phyloP scores from a whole-genome alignment of 2,888 invertebrate genomes.

The Allolobophora icterica region DNA sequence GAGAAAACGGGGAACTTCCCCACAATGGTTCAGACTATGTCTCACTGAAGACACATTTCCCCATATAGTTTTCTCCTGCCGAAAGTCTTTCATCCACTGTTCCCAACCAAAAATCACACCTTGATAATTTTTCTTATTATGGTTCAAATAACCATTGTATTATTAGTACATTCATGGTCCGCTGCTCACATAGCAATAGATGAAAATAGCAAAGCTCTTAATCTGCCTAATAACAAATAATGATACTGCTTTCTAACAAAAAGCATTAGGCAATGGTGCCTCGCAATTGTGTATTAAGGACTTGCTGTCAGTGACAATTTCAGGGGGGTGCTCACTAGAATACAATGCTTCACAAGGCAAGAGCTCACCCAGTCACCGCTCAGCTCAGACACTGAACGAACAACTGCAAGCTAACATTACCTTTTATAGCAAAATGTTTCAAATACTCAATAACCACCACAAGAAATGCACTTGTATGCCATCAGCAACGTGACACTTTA shows the following conservation, averaged over 20 bases:
- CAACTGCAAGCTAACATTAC: background rate
- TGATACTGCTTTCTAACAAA: background rate
- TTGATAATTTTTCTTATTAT: no score
- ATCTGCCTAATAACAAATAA: background rate
- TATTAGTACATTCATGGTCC: no score
- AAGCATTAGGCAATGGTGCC: background rate
- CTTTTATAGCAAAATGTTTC: background rate
- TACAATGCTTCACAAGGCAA: slow-evolving; percentile 17
- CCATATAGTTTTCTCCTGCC: background rate
- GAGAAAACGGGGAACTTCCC: background rate
- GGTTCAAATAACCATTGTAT: no score
- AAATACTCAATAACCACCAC: background rate
- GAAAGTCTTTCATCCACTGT: no score
- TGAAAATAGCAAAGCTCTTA: background rate
- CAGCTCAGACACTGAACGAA: background rate
- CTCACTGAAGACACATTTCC: background rate
- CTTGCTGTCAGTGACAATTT: background rate
- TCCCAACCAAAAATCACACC: no score
- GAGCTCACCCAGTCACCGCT: background rate
- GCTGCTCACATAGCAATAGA: background rate
- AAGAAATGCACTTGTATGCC: background rate
- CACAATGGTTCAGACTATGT: background rate
- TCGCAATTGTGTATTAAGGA: background rate
- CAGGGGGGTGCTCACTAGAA: background rate
- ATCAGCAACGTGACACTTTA: no score